A percentile compares a stretch with the other conserved stretches of the same genome.
Evolutionary conservation across 1,140 invertebrate species (phyloP).

Genomic region (Stratiolaelaps scimitus): DNA sequence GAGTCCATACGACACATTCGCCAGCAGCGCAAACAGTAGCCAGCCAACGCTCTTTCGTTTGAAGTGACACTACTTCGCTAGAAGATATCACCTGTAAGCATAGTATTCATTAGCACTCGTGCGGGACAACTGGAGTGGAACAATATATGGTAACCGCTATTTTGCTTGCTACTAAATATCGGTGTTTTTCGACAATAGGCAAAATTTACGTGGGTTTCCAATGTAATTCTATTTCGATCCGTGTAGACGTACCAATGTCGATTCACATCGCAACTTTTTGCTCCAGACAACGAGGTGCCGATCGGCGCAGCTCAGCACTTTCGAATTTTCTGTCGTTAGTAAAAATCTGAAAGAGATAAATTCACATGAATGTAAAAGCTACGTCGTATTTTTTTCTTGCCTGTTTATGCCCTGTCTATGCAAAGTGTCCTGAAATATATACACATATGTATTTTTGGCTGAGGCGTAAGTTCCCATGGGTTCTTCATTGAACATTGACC

Average conservation of each 20-base stretch:
- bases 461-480: too few relatives aligned
- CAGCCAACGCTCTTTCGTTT: neutral
- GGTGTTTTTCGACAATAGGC: too few relatives aligned
- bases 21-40: neutral
- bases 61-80: neutral
- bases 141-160: too few relatives aligned
- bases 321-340: neutral
- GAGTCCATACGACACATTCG: neutral
- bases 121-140: too few relatives aligned
- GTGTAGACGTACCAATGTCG: conserved; percentile 1
- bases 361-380: too few relatives aligned
- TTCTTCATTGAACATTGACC: too few relatives aligned
- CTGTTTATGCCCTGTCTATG: too few relatives aligned
- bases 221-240: neutral
- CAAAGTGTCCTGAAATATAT: too few relatives aligned
- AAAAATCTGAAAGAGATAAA: conserved; percentile 4
- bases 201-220: conserved; percentile 1
- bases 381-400: too few relatives aligned
- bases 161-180: neutral
- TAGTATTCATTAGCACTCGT: too few relatives aligned
- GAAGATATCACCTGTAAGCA: too few relatives aligned
- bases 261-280: conserved; percentile 6
- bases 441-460: too few relatives aligned
- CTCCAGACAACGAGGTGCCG: conserved; percentile 14
- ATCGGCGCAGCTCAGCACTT: conserved; percentile 21